These are phyloP conservation scores for Andrena fulva DNA, from an alignment of 2,888 invertebrate species.

Conservation along the genomic window DNA sequence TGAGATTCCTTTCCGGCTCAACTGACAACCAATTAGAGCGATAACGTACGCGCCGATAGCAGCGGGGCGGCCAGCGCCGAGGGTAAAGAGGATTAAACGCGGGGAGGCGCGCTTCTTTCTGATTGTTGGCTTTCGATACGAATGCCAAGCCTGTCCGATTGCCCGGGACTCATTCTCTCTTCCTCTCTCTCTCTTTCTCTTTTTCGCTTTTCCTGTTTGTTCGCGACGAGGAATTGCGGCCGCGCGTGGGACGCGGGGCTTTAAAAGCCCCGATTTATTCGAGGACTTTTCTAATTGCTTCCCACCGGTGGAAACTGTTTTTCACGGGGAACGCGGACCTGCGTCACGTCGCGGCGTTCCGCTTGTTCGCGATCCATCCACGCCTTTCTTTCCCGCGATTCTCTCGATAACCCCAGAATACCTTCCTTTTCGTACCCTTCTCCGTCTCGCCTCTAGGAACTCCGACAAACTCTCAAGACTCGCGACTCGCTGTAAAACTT, in stretches of 20 bases:
- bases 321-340: not conserved
- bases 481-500: conserved; percentile 21
- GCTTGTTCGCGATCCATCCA: not conserved
- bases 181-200: not conserved
- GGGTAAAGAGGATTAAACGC: conserved; percentile 52
- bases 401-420: not conserved
- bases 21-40: conserved; percentile 60
- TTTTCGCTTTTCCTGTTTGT: not conserved
- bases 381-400: conserved; percentile 19
- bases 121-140: conserved; percentile 42
- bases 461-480: not conserved
- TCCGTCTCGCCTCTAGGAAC: not conserved
- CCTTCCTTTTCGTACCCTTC: not conserved
- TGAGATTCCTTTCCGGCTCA: conserved; percentile 54
- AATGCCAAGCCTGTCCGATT: conserved; percentile 3
- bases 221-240: conserved; percentile 12
- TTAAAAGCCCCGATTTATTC: conserved; percentile 34
- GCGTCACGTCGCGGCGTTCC: not conserved
- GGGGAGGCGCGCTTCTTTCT: conserved; percentile 24
- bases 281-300: conserved; percentile 49
- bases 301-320: conserved; percentile 19
- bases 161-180: not conserved
- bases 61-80: conserved; percentile 6
- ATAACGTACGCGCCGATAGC: conserved; percentile 40
- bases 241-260: conserved; percentile 14